Evolutionary conservation across 2,797 vertebrate species (phyloP).

Genomic region (Haliaeetus albicilla): DNA sequence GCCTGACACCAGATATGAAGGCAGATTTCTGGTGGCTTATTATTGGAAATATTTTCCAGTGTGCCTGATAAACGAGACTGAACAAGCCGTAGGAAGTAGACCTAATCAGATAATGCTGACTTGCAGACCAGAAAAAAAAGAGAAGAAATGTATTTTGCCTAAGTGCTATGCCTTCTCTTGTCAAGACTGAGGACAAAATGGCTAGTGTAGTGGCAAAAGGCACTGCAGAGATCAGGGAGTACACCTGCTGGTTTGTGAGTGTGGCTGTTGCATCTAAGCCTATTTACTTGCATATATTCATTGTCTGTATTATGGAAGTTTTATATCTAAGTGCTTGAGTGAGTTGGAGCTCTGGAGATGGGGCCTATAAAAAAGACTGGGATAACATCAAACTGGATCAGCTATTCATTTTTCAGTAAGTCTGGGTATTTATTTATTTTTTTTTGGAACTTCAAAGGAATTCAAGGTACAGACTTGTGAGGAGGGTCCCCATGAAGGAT

Average conservation of each 20-base stretch:
- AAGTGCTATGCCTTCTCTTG: conserved; percentile 2
- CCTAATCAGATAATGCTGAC: conserved; percentile 44
- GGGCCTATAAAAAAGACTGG: neutral
- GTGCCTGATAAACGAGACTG: conserved; percentile 54
- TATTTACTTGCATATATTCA: neutral
- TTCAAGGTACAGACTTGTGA: neutral
- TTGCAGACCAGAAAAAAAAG: conserved; percentile 42
- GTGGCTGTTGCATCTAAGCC: neutral
- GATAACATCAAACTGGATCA: neutral
- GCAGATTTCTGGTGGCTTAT: conserved; percentile 61
- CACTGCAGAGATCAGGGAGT: neutral
- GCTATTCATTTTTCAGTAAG: neutral
- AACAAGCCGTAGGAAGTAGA: conserved; percentile 48
- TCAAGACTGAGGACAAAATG: neutral
- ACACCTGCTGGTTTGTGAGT: neutral
- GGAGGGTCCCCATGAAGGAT: neutral
- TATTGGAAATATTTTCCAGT: conserved; percentile 68
- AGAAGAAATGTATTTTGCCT: conserved; percentile 32
- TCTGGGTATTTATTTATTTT: neutral
- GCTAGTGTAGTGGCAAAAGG: neutral
- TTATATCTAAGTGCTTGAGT: neutral
- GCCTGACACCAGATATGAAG: conserved; percentile 58
- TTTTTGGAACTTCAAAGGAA: neutral
- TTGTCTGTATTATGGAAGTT: neutral
- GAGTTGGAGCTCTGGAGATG: neutral